A percentile compares a stretch with the other conserved stretches of the same genome.
phyloP scores from a whole-genome alignment of 2,888 invertebrate species.

The Idaea dimidiata region DNA sequence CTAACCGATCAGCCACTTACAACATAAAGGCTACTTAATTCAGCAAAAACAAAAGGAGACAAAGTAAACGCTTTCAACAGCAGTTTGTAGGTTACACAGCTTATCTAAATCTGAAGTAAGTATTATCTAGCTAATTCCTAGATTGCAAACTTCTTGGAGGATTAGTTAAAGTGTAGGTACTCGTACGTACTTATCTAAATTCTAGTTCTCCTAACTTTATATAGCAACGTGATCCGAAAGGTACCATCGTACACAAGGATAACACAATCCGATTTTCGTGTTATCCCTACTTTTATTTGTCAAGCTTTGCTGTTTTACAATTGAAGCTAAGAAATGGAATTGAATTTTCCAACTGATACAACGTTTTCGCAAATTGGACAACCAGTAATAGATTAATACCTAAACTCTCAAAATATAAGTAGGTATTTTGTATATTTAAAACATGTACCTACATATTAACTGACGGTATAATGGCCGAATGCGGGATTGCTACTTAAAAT shows the following conservation, averaged over 20 bases:
- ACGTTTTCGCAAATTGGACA: background rate
- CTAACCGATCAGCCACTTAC: constrained; percentile 49
- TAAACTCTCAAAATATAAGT: background rate
- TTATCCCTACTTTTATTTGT: constrained; percentile 14
- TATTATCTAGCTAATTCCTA: constrained; percentile 32
- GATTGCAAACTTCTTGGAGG: constrained; percentile 20
- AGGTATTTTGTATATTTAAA: background rate
- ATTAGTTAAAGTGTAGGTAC: constrained; percentile 15
- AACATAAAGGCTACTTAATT: constrained; percentile 58
- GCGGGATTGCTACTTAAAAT: too few species aligned
- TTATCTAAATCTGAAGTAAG: constrained; percentile 35
- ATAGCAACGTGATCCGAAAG: constrained; percentile 20
- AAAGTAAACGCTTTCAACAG: constrained; percentile 50
- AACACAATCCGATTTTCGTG: constrained; percentile 20
- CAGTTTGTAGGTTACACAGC: constrained; percentile 40
- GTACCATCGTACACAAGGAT: constrained; percentile 16
- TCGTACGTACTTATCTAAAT: background rate
- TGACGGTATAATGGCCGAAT: too few species aligned
- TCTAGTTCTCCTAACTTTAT: constrained; percentile 18
- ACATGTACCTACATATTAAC: too few species aligned
- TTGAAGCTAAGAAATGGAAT: background rate
- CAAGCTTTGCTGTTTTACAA: constrained; percentile 12
- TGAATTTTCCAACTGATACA: background rate
- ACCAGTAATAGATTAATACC: background rate
- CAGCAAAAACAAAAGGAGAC: constrained; percentile 62